Base-by-base conservation (phyloP, 2,797 vertebrate genomes). In the Paramormyrops hopkinsi region DNA sequence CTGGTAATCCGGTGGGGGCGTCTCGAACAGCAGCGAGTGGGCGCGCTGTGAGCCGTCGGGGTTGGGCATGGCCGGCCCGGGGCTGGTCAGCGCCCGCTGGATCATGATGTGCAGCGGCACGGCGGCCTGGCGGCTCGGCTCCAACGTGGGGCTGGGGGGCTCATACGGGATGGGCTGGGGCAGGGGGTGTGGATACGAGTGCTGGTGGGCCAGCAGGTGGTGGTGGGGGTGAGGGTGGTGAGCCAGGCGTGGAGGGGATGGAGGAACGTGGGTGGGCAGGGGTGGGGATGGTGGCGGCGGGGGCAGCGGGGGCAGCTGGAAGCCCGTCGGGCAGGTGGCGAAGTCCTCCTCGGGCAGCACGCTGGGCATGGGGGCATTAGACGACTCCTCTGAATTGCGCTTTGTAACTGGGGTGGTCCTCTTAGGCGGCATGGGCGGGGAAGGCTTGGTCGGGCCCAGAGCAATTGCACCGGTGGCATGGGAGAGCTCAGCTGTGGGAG, bases 61-160 rank as follows among this genome's bases (percentile, higher is more conserved):
- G 54, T 97, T 96, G 0, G 97, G 97, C 17, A 96, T 95, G 54
- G 95, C 89, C 0, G 98, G 97, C 89, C 98, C 97, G 0, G 98
- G 98, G 86, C 97, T 99, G 89, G 96, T 96, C 88, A 99, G 94
- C 0, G 98, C 98, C 92, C 98, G 96, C 93, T 99, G 98, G 94
- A 99, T 99, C 93, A 98, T 98, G 93, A 99, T 98, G 93, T 99
- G 98, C 91, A 99, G 93, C 0, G 98, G 98, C 56, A 99, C 85
- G 0, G 96, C 96, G 44, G 97, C 95, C 0, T 97, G 95, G 8
- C 97, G 96, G 69, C 95, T 94, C 1, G 93, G 44, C 0, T 94
- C 96, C 0, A 88, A 93, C 62, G 93, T 92, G 0, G 96, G 95
- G 91, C 96, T 96, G 0, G 96, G 95, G 0, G 96, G 95, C 91